Base-by-base conservation (phyloP, 2,888 invertebrate species). In the Rotaria macrura region DNA sequence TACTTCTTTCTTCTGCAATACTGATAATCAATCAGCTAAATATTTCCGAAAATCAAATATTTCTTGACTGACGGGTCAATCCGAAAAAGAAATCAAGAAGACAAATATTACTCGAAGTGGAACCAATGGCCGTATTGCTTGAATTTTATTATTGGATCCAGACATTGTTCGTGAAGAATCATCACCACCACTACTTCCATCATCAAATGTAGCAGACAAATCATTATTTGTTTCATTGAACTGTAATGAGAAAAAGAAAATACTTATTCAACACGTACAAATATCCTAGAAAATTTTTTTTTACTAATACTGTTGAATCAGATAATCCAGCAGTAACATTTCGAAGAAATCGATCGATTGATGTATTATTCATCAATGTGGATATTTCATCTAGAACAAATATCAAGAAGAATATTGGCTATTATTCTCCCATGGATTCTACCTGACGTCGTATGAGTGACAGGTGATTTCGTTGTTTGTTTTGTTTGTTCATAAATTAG, bases 301-400 rank as follows among this genome's bases (percentile, higher is more conserved):
- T 34, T 65, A 65, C 65, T 17, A 65, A 34, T 34, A 34, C 65
- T 20, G 65, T 40, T 43, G 43, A 4, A 40, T 79, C 79, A 2
- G 79, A 79, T 79, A 79, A 43, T 79, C 79, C 79, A 43, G 79
- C 43, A 43, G 79, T 79, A 43, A 43, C 79, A n/a, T 43, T 79
- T 40, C 79, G 43, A 14, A 79, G 43, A 79, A 79, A 79, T 79
- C 79, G 79, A 79, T 79, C 79, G 43, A 79, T 43, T 38, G 79
- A 79, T 2, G 43, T 43, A n/a, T 79, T 79, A 43, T 79, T 79
- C 43, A 25, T 79, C 12, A 65, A 34, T 17, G 29, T 29, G 34
- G 65, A 65, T 34, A 65, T 12, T n/a, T 79, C 40, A 43, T 43
- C 79, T 40, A 79, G 5, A 17, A 1, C 17, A 34, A 34, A 65